Percentiles rank a stretch among this genome's conserved stretches.
phyloP scores from a whole-genome alignment of 2,797 vertebrate genomes.

The Tarsius wallacei region DNA sequence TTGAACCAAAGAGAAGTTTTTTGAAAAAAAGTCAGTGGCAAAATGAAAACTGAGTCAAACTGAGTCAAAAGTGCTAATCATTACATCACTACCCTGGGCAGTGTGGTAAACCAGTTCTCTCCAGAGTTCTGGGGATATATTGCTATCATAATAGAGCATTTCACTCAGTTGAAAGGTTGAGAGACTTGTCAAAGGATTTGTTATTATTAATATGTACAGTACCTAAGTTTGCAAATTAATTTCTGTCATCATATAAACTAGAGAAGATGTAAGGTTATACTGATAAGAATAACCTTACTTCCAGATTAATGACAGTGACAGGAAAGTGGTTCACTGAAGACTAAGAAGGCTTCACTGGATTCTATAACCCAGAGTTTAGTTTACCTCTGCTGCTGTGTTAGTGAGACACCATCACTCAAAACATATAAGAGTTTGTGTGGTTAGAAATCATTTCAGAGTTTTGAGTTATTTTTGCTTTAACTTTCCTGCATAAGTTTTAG shows the following conservation, averaged over 20 bases:
- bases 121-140: background rate
- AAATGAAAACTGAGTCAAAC: slow-evolving; percentile 43
- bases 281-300: background rate
- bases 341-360: background rate
- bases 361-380: background rate
- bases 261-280: background rate
- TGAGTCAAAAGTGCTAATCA: background rate
- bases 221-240: background rate
- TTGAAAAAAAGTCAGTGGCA: background rate
- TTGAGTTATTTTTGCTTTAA: background rate
- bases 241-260: background rate
- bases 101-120: background rate
- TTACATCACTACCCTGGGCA: background rate
- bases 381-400: background rate
- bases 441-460: background rate
- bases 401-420: background rate
- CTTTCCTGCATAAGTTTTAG: background rate
- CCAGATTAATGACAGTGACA: background rate
- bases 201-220: background rate
- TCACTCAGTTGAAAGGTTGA: background rate
- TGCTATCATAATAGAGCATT: no score
- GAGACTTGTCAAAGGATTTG: background rate
- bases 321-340: background rate
- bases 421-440: background rate
- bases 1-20: background rate